These are phyloP conservation scores for Rhegmatorhina hoffmannsi DNA, from an alignment of 2,113 vertebrate genomes.

Conservation along the genomic window DNA sequence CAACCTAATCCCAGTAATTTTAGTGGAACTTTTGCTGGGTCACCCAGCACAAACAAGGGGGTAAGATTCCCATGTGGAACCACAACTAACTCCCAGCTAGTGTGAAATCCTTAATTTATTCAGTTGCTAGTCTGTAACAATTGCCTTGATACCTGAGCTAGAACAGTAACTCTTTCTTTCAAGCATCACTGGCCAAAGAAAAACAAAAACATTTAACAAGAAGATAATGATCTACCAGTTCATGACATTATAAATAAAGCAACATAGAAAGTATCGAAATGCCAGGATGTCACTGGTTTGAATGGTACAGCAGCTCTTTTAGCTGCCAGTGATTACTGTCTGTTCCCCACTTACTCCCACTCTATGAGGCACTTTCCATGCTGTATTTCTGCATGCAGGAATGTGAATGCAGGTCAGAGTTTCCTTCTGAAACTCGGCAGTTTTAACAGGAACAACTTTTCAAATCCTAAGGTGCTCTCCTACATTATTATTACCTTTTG, in stretches of 20 bases:
- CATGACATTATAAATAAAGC: not conserved
- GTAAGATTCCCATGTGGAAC: not conserved
- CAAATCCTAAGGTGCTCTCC: not conserved
- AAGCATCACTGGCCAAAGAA: not conserved
- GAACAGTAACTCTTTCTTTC: not conserved
- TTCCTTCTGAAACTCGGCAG: not conserved
- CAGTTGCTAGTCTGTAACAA: not conserved
- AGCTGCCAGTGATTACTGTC: not conserved
- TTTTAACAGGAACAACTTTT: not conserved
- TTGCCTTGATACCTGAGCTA: not conserved
- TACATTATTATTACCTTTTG: not conserved
- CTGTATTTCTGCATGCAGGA: not conserved
- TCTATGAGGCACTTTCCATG: not conserved
- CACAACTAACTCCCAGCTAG: not conserved
- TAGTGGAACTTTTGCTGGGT: not conserved
- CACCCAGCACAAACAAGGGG: fast-evolving
- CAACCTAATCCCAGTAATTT: not conserved
- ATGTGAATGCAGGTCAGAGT: not conserved
- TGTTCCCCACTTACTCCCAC: not conserved
- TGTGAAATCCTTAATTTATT: not conserved
- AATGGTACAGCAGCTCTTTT: not conserved
- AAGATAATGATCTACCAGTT: not conserved
- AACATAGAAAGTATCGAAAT: not conserved
- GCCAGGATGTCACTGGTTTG: not conserved
- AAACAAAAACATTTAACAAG: not conserved